Base-by-base conservation (phyloP, 35 echinoderm and acorn worm genomes). In the Acanthaster planci region DNA sequence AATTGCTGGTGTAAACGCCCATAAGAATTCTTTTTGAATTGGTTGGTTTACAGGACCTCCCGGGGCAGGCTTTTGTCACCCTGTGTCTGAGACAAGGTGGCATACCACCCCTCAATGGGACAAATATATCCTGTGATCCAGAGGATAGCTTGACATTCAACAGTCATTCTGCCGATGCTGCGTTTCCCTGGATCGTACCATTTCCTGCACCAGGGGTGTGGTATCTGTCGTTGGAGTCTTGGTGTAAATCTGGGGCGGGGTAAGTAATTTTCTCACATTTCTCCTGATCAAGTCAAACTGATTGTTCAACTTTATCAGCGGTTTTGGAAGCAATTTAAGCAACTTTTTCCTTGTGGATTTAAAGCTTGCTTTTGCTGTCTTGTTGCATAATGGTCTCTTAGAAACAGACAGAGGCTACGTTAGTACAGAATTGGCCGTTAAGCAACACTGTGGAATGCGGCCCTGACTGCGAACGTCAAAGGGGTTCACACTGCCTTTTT, bases 201-300 rank as follows among this genome's bases (percentile, higher is more conserved):
- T 90, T 85, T 38, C 89, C 89, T 21, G 19, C 67, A 38, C 82
- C 82, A 40, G 89, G 89, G 56, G 52, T 51, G 15, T 90, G 89
- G 89, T 85, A 90, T 64, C 35, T 85, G 37, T 78, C 75, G 23
- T 32, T 86, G 42, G 47, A 85, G 37, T 76, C 83, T 0, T 14
- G 27, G 38, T 90, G 89, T 37, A 44, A 53, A 23, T 76, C 37
- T 0, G 6, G 8, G 9, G 18, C 35, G 40, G 38, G 83, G 83
- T 76, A 39, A 85, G 22, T 47, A 47, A 47, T 12, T 47, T 47
- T 4, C 4, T 47, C 12, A 12, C 4, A 47, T 47, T 47, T 4
- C 42, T 47, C 12, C n/a, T n/a, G n/a, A n/a, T n/a, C n/a, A n/a
- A n/a, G n/a, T n/a, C n/a, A n/a, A n/a, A n/a, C n/a, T n/a, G n/a